Conservation (phyloP, 1,140 invertebrate species). For the Neodiprion pinetum region DNA sequence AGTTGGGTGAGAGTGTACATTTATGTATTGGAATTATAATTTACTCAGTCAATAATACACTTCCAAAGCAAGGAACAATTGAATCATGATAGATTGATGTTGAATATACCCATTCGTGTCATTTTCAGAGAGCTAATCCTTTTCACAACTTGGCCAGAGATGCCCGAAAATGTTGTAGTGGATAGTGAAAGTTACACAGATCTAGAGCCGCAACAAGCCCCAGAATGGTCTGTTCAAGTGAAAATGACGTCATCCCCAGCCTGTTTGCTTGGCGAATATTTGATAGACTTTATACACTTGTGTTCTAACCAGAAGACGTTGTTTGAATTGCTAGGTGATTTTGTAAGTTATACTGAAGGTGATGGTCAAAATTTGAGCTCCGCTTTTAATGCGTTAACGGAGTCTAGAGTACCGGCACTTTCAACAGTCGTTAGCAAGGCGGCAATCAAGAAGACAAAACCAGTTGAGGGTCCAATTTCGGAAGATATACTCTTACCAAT, state of each 20-base stretch:
- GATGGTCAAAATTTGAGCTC: constrained; percentile 52
- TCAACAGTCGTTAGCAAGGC: constrained; percentile 60
- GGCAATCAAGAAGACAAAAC: constrained; percentile 57
- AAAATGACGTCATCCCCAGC: constrained; percentile 67
- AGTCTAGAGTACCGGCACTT: constrained; percentile 66
- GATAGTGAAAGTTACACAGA: constrained; percentile 89
- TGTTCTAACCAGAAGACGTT: constrained; percentile 58
- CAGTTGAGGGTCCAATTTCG: constrained; percentile 74
- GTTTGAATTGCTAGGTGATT: constrained; percentile 67
- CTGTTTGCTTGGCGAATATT: constrained; percentile 72
- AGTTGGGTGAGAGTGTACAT: constrained; percentile 60
- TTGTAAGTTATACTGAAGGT: constrained; percentile 45
- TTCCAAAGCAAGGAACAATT: too few species aligned
- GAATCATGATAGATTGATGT: too few species aligned
- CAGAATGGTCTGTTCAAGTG: constrained; percentile 76
- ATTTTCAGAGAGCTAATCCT: constrained; percentile 75
- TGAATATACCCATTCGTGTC: constrained; percentile 20
- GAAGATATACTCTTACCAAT: constrained; percentile 79
- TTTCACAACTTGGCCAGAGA: constrained; percentile 85
- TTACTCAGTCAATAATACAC: too few species aligned
- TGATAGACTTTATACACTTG: constrained; percentile 66
- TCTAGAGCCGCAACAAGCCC: constrained; percentile 85
- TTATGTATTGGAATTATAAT: too few species aligned
- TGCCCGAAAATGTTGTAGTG: constrained; percentile 86
- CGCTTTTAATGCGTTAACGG: constrained; percentile 63